A percentile compares a stretch with the other conserved stretches of the same genome.
Conservation (phyloP, 2,113 vertebrate species). For the Oreochromis spilurus region DNA sequence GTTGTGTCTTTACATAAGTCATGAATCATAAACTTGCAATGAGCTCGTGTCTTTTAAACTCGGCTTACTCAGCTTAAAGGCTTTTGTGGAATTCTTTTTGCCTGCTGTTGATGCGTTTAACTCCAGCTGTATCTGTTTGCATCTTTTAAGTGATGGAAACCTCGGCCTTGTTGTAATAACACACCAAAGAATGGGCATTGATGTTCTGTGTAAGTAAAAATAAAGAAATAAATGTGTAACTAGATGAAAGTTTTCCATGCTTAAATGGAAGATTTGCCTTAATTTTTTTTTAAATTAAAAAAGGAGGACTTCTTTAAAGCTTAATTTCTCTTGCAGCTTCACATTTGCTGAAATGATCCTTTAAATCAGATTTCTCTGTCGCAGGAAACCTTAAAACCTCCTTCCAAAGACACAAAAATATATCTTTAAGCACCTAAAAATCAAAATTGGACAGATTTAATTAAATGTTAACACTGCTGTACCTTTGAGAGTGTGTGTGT, state of each 20-base stretch:
- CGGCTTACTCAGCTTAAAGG: fast-evolving
- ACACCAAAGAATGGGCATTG: background rate
- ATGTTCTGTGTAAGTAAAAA: background rate
- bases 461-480: background rate
- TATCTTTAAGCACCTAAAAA: background rate
- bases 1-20: background rate
- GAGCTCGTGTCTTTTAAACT: background rate
- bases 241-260: background rate
- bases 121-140: background rate
- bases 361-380: background rate
- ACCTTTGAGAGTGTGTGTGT: background rate
- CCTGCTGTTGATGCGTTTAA: background rate
- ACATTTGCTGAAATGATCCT: background rate
- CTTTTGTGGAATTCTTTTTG: background rate
- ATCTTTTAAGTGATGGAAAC: background rate
- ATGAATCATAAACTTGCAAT: fast-evolving
- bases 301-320: fast-evolving
- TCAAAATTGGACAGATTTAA: background rate
- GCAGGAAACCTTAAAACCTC: background rate
- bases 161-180: background rate
- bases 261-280: background rate
- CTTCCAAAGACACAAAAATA: background rate
- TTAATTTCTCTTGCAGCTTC: background rate
- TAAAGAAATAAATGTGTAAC: fast-evolving
- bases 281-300: background rate